Base-by-base conservation (phyloP, 2,888 invertebrate genomes). In the Scaptomyza reducta region DNA sequence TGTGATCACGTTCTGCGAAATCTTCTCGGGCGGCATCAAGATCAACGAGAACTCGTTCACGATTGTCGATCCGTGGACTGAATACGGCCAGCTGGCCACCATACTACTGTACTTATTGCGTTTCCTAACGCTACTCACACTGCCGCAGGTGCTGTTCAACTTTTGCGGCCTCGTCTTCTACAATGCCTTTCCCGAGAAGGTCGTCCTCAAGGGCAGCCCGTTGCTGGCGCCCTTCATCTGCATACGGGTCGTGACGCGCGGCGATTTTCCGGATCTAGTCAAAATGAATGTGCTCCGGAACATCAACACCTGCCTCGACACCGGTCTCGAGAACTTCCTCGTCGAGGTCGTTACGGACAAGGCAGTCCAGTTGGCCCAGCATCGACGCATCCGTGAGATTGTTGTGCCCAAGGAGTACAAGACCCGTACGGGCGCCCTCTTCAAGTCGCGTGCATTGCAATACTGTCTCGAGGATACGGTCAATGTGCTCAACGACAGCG, bases 321-420 rank as follows among this genome's bases (percentile, higher is more conserved):
- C 96, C 7, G 98, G 98, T 10, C 93, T 99, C 89, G 98, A 98
- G 91, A 98, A 99, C 91, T 99, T 98, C 89, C 95, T 98, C 89
- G 96, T 99, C 82, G 98, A 99, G 93, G 97, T 99, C 38, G 98
- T 98, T 13, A 97, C 98, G 38, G 98, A 99, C 91, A 97, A 97
- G 91, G 94, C 95, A 9, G 93, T 97, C 29, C 95, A 95, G 79
- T 91, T 97, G 77, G 93, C 95, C n/a, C 93, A 95, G 64, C 96
- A 97, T 91, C 94, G 96, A 56, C 93, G 97, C 77, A 94, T 97
- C 7, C 93, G 97, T 69, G 97, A 97, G 92, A 94, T 98, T 38
- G 96, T 98, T 22, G 98, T 99, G 27, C 98, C 98, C 54, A 92
- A 94, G 13, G 94, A 94, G 58, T 98, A 98, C 90, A 94, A 95